Conservation (phyloP, 2,888 invertebrate species). For the Drosophila multiciliata region DNA sequence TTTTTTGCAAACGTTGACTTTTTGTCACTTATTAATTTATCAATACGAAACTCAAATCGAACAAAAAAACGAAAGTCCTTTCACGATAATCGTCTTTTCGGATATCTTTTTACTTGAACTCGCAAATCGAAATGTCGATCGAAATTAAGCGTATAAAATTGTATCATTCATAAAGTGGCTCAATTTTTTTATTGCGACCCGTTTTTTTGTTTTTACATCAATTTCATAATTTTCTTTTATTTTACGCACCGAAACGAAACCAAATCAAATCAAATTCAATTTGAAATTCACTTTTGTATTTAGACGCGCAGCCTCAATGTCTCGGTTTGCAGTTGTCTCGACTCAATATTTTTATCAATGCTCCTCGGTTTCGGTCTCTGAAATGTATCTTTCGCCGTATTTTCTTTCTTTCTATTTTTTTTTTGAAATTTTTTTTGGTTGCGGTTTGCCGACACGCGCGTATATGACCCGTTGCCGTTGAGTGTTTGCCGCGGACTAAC, state of each 20-base stretch:
- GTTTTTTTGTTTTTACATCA: slow-evolving; percentile 3
- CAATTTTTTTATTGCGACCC: slow-evolving; percentile 20
- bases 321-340: slow-evolving; percentile 49
- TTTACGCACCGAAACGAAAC: slow-evolving; percentile 24
- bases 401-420: slow-evolving; percentile 16
- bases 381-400: slow-evolving; percentile 55
- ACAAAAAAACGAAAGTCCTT: slow-evolving; percentile 66
- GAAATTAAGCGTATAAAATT: slow-evolving; percentile 20
- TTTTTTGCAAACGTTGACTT: slow-evolving; percentile 48
- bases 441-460: slow-evolving; percentile 69
- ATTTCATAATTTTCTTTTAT: slow-evolving; percentile 5
- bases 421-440: slow-evolving; percentile 35
- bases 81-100: slow-evolving; percentile 35
- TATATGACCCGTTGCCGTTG: slow-evolving; percentile 68
- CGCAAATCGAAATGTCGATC: slow-evolving; percentile 19
- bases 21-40: slow-evolving; percentile 36
- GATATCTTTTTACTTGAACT: slow-evolving; percentile 29
- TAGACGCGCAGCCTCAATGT: slow-evolving; percentile 41
- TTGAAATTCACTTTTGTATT: slow-evolving; percentile 34
- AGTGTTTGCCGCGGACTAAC: slow-evolving; percentile 66
- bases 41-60: neutral
- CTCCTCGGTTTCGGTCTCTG: slow-evolving; percentile 48
- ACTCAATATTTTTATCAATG: slow-evolving; percentile 54
- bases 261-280: slow-evolving; percentile 45
- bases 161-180: slow-evolving; percentile 35